Evolutionary conservation across 2,888 invertebrate genomes (phyloP), one percentile per base, ranked within the genome.

Genomic region (Philereme transversata): DNA sequence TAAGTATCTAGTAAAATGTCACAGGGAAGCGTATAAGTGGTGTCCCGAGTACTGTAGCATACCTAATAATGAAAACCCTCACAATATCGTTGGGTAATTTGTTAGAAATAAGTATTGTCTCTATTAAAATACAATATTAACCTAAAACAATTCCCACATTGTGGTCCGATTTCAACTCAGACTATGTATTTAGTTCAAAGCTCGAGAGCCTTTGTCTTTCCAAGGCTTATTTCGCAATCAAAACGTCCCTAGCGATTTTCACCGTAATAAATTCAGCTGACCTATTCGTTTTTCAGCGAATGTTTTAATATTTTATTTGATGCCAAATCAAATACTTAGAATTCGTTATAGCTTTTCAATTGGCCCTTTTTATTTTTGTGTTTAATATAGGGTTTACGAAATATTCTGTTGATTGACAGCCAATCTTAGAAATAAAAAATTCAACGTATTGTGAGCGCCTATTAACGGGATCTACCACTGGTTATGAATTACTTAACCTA

Each of bases 171-270:
- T 67, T 70, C 72, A 69, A 73, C 69, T 71, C 60, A 53, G 62
- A 69, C 76, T 75, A 77, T 75, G 56, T 64, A 68, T 65, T 77
- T 75, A 75, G 74, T 76, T 77, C 65, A 72, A 70, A 75, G 71
- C 71, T 57, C 65, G 68, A 73, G 75, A 72, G 74, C 74, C 73
- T 71, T 74, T 74, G 70, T 75, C 75, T 76, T 76, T 72, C 71
- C 73, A 69, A 69, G 75, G 77, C 75, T 81, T 81, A 78, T 77
- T 80, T 76, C 64, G 73, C 75, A 79, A 82, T 81, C 79, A 79
- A 75, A 70, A 69, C 71, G 71, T 76, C 78, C 72, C 72, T 55
- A 60, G 69, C 63, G 71, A 71, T 70, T 72, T 67, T 57, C 62
- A 48, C 61, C 52, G 65, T 60, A 65, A 64, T 64, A 57, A 65